Base-by-base conservation (phyloP, 2,113 vertebrate species). In the Irena cyanogastra region DNA sequence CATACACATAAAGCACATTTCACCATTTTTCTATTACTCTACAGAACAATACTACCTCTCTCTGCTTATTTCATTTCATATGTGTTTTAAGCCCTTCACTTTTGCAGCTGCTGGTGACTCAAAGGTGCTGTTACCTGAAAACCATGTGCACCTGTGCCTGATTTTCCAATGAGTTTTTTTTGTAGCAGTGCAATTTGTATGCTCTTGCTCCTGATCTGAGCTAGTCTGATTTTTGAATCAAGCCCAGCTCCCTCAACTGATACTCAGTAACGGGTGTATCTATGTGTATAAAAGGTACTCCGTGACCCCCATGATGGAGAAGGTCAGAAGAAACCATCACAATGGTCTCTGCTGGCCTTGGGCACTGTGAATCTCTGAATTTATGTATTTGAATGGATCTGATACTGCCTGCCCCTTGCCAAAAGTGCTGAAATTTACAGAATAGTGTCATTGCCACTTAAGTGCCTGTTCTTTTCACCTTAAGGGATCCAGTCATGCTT, bases 121-220 rank as follows among this genome's bases (percentile, higher is more conserved):
- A 47, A 5, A 30, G 0, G 2, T 42, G 61, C 42, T 49, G 22
- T 31, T 42, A 13, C 3, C 35, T 18, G 5, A 52, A 69, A 90
- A 15, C 26, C 21, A 1, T 1, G 11, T 1, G 1, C 26, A 16
- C 2, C 1, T 21, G 4, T 30, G 13, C 57, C 56, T 57, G 41
- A 39, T 69, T 45, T 33, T 52, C 33, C 45, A 59, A 10, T 5
- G 27, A 45, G 54, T 0, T n/a, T 70, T n/a, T 75, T 78, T 44
- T 16, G 31, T n/a, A 66, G 44, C 41, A 42, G 18, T n/a, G n/a
- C 31, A 3, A 35, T 57, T 64, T 59, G 30, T 37, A 4, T 0
- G 0, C 14, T 57, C 42, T 52, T 63, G 13, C 8, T 86, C 56
- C 63, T 53, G 31, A 30, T 59, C 31, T 54, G 59, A 33, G 13